phyloP scores from a whole-genome alignment of 2,888 invertebrate genomes.

The Elaeidobius kamerunicus region DNA sequence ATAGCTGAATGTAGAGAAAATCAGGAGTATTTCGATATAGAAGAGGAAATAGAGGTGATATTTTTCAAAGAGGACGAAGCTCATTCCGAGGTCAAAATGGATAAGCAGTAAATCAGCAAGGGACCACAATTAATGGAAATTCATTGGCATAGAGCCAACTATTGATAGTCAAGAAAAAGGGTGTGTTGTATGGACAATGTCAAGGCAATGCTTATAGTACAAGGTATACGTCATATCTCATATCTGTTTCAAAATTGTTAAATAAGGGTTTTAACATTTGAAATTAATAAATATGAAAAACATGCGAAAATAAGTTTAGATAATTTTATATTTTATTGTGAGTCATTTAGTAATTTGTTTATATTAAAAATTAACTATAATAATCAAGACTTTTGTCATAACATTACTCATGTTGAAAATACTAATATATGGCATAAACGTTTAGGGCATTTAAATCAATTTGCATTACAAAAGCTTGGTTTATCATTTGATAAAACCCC shows the following conservation, averaged over 20 bases:
- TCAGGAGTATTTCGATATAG: conserved; percentile 1
- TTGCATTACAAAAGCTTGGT: conserved; percentile 8
- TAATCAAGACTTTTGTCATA: conserved; percentile 5
- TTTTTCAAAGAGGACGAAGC: conserved; percentile 1
- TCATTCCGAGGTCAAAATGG: neutral
- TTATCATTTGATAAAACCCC: conserved; percentile 8
- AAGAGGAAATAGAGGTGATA: neutral
- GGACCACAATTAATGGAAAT: conserved; percentile 7
- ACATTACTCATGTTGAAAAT: conserved; percentile 9
- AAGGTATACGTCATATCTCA: conserved; percentile 16
- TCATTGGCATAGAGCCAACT: conserved; percentile 1
- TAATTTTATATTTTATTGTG: conserved; percentile 14
- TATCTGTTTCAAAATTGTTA: conserved; percentile 16
- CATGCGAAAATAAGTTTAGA: neutral
- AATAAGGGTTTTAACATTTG: conserved; percentile 18
- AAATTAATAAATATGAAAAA: conserved; percentile 11
- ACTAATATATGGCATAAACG: conserved; percentile 9
- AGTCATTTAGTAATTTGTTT: conserved; percentile 15
- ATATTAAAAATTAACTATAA: conserved; percentile 13
- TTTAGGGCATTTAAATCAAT: conserved; percentile 13
- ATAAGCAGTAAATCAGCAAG: conserved; percentile 1
- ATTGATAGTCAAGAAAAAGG: conserved; percentile 6
- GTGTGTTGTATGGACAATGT: conserved; percentile 1
- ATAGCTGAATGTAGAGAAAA: conserved; percentile 2
- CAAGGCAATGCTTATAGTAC: conserved; percentile 18